These are phyloP conservation scores for Alectura lathami DNA, from an alignment of 2,113 vertebrate genomes.

Conservation along the genomic window DNA sequence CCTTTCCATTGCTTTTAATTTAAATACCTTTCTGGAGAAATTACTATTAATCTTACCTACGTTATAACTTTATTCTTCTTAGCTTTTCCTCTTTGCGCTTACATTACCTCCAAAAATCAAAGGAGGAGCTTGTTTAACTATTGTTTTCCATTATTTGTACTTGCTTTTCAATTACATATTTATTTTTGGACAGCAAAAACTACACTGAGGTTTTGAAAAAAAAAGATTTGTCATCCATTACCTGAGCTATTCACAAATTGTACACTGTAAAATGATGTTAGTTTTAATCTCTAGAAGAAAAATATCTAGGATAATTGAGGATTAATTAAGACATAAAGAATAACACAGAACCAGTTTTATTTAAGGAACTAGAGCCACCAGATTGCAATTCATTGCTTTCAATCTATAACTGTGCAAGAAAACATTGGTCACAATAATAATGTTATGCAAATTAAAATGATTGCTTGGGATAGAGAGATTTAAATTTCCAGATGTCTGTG, in stretches of 20 bases:
- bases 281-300: not conserved
- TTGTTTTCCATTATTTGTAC: not conserved
- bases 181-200: not conserved
- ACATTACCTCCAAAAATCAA: not conserved
- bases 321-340: not conserved
- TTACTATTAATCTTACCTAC: not conserved
- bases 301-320: not conserved
- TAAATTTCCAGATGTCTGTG: conserved; percentile 5
- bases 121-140: not conserved
- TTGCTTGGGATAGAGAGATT: not conserved
- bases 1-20: not conserved
- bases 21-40: not conserved
- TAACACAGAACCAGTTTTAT: not conserved
- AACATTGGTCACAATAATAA: not conserved
- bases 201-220: not conserved
- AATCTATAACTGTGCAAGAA: not conserved
- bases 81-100: not conserved
- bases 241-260: not conserved
- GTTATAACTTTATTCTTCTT: not conserved
- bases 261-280: not conserved
- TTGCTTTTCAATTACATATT: not conserved
- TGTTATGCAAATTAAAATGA: conserved; percentile 27
- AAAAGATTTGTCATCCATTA: not conserved
- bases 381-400: conserved; percentile 5
- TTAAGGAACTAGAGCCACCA: not conserved